Evolutionary conservation across 2,888 invertebrate genomes (phyloP).

Genomic region (Bombylius major): DNA sequence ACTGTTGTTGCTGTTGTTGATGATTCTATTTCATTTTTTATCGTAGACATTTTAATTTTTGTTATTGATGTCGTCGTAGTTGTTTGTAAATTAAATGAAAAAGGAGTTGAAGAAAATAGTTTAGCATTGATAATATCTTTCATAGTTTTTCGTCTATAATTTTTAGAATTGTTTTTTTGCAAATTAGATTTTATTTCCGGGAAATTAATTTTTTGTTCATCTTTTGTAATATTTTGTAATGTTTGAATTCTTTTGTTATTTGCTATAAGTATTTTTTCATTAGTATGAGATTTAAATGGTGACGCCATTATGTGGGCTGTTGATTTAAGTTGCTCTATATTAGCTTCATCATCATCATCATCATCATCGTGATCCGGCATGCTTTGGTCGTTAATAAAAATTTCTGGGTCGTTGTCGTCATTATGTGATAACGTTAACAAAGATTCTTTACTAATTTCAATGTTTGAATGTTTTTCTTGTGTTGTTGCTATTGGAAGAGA

Average conservation of each 20-base stretch:
- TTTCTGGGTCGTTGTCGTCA: not conserved
- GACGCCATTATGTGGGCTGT: not conserved
- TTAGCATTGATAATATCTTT: not conserved
- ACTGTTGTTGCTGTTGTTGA: slow-evolving; percentile 13
- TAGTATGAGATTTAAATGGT: not conserved
- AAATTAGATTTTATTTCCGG: not conserved
- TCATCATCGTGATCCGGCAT: too few species aligned
- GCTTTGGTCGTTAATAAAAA: not conserved
- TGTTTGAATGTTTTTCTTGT: not conserved
- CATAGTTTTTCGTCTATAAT: not conserved
- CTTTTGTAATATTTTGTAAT: not conserved
- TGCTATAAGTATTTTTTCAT: not conserved
- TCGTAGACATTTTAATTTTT: slow-evolving; percentile 1
- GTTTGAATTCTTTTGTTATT: not conserved
- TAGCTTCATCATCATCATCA: not conserved
- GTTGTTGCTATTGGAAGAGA: not conserved
- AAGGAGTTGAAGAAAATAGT: not conserved
- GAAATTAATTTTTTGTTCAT: not conserved
- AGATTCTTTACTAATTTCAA: not conserved
- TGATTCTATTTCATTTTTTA: not conserved
- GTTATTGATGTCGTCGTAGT: slow-evolving; percentile 8
- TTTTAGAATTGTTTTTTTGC: not conserved
- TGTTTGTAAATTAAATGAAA: not conserved
- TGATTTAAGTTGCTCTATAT: not conserved
- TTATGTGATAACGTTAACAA: not conserved